Evolutionary conservation across 2,797 vertebrate species (phyloP), one percentile per base, ranked within the genome.

Genomic region (Coluber constrictor): DNA sequence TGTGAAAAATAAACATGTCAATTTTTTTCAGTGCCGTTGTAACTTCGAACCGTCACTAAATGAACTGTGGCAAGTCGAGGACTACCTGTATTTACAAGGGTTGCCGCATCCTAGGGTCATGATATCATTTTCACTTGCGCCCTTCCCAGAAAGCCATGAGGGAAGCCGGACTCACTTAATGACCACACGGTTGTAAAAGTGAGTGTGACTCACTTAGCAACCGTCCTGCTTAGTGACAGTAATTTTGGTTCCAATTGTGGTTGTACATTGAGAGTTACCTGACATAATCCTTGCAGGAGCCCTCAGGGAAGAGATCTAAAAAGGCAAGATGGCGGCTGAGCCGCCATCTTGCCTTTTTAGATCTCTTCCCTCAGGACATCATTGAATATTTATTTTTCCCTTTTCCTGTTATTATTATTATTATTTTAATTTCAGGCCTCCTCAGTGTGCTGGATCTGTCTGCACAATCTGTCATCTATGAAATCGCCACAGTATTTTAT

Each of bases 401-500:
- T 15, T 3, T 7, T 10, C 11, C 20, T 3, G 6, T 47, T 9
- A 7, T 37, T 55, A 20, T 27, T 5, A 54, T 56, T 13, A 55
- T 56, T 47, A n/a, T 92, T 51, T 90, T 5, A 60, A 29, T 92
- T 89, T 32, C 93, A 99, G 99, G 98, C 94, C 95, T 98, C 51
- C 97, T 99, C 91, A 98, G 98, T 0, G 98, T 99, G 10, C 90
- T 98, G 1, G 98, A 99, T 93, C 98, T 99, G 32, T 99, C 98
- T 0, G 97, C 98, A 29, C 98, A 99, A 91, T 97, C 98, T 1
- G 74, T 99, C 70, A 96, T 98, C 47, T 98, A 97, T 0, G 96
- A 98, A 93, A 95, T 99, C 93, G 94, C 98, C 16, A 97, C 94
- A 0, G 20, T 98, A 0, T 96, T 97, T 55, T 98, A 97, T 94